Evolutionary conservation across 2,113 vertebrate genomes (phyloP), one percentile per base, ranked within the genome.

Genomic region (Petaurus breviceps): DNA sequence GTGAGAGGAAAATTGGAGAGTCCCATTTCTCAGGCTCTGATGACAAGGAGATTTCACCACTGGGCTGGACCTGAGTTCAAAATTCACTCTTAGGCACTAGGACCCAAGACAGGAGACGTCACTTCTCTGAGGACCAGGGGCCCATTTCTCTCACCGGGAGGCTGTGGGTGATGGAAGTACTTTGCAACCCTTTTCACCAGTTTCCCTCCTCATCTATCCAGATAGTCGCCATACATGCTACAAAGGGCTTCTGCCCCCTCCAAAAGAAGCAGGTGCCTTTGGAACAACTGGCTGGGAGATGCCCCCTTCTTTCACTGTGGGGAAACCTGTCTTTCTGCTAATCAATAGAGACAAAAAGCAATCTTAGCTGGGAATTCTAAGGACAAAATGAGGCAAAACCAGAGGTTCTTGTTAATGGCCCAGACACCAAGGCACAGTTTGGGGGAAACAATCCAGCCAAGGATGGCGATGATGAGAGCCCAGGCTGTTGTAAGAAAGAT

Each of bases 251-350:
- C 89, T 89, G 16, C 26, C 31, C 8, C 91, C 49, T 91, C 28
- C 55, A 92, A 89, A 89, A 91, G 51, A 91, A 96, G 95, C 91
- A 55, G 93, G 96, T 53, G 43, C 8, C 46, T 96, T 94, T 57
- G 49, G 96, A 97, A 93, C 92, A 98, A 54, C 68, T 49, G 95
- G 84, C 55, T 55, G 54, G 53, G 23, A 91, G 89, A 93, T 94
- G n/a, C 52, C 93, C 68, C 91, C 54, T 95, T 96, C 93, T 93
- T 91, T 77, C 49, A 96, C 95, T 84, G 96, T 68, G 61, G 61
- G 92, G 97, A 89, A 49, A 4, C 47, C 47, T 49, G 47, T 49
- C 47, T 49, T 49, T 49, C 47, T 49, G 47, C 47, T 49, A 49
- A 49, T 49, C 47, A 49, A 49, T 49, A 4, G 47, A n/a, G 91